Evolutionary conservation across 1,140 invertebrate species (phyloP).

Genomic region (Heliconius nattereri): DNA sequence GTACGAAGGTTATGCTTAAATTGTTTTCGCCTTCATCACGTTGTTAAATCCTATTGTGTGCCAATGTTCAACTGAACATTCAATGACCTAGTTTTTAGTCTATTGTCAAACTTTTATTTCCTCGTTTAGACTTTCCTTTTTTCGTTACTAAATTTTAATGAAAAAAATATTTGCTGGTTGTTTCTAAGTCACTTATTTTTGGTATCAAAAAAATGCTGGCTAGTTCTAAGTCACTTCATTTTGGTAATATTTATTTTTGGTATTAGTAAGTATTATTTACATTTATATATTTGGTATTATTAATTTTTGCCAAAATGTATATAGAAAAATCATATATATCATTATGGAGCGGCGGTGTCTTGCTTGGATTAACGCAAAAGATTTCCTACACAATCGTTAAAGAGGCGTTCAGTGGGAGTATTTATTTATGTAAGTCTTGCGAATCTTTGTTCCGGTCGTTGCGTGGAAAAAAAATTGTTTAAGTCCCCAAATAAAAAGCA

Average conservation of each 20-base stretch:
- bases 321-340: not conserved
- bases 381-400: not conserved
- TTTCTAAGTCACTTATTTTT: not conserved
- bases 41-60: slow-evolving; percentile 68
- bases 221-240: not conserved
- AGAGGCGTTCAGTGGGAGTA: not conserved
- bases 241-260: too few relatives aligned
- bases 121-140: slow-evolving; percentile 32
- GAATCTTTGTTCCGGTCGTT: not conserved
- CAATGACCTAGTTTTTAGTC: slow-evolving; percentile 60
- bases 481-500: not conserved
- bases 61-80: slow-evolving; percentile 63
- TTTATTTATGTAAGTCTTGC: not conserved
- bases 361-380: not conserved
- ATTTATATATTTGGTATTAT: too few relatives aligned
- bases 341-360: not conserved
- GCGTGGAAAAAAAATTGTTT: not conserved
- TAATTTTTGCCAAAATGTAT: not conserved
- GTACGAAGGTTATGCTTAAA: slow-evolving; percentile 64
- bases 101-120: slow-evolving; percentile 32
- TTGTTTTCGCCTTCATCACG: slow-evolving; percentile 67
- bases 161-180: not conserved
- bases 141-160: slow-evolving; percentile 9
- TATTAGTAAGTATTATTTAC: too few relatives aligned
- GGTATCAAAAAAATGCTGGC: not conserved